Evolutionary conservation across 1,140 invertebrate genomes (phyloP).

Genomic region (Drosophila lacertosa): DNA sequence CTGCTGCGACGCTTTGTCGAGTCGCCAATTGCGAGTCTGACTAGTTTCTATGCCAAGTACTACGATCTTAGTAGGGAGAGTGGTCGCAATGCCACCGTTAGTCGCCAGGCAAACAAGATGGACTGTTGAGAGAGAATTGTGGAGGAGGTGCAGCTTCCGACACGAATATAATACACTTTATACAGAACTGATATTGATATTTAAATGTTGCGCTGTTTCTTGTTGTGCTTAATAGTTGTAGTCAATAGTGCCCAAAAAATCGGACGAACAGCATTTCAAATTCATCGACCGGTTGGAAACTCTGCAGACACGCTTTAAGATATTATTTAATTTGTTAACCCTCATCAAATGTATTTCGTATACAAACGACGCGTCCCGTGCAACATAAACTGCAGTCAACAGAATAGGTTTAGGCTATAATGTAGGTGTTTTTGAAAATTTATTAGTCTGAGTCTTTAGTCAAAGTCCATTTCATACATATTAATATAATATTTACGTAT

Average conservation of each 20-base stretch:
- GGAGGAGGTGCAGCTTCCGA: conserved; percentile 14
- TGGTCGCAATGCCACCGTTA: conserved; percentile 74
- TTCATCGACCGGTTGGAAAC: conserved; percentile 1
- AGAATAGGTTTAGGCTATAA: conserved; percentile 43
- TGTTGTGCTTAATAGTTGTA: conserved; percentile 54
- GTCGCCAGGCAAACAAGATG: conserved; percentile 63
- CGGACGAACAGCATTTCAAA: conserved; percentile 10
- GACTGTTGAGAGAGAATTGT: conserved; percentile 52
- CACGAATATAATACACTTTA: conserved; percentile 39
- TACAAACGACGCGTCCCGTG: conserved; percentile 12
- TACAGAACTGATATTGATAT: conserved; percentile 74
- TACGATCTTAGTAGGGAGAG: conserved; percentile 64
- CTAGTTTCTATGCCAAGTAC: conserved; percentile 71
- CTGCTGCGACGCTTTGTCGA: conserved; percentile 59
- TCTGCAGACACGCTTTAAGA: background rate
- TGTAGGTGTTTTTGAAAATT: conserved; percentile 44
- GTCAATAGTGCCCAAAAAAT: conserved; percentile 15
- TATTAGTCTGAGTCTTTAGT: conserved; percentile 48
- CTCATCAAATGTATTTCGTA: conserved; percentile 11
- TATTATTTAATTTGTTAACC: background rate
- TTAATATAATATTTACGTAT: conserved; percentile 9
- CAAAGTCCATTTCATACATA: conserved; percentile 36
- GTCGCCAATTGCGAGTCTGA: conserved; percentile 62
- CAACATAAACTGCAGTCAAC: conserved; percentile 45
- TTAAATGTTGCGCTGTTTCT: conserved; percentile 59